These are phyloP conservation scores for Lagopus muta DNA, from an alignment of 2,113 vertebrate species.

Conservation along the genomic window DNA sequence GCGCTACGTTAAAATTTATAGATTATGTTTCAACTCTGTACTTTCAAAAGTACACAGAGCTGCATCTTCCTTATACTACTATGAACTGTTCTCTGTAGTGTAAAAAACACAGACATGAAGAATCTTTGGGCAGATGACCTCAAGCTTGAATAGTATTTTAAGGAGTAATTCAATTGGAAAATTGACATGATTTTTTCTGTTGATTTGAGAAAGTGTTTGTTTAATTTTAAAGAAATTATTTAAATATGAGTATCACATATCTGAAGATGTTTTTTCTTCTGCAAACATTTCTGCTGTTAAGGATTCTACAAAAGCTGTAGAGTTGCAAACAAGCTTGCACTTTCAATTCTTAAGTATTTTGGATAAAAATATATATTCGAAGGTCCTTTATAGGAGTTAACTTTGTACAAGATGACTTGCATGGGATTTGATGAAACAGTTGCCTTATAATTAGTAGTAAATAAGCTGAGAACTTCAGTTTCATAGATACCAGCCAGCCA, in stretches of 20 bases:
- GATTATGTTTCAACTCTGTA: neutral
- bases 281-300: neutral
- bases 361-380: neutral
- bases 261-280: neutral
- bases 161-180: neutral
- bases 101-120: neutral
- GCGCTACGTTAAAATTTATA: neutral
- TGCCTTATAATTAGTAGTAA: neutral
- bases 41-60: neutral
- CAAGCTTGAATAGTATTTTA: neutral
- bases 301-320: neutral
- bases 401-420: neutral
- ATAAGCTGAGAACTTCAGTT: neutral
- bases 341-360: neutral
- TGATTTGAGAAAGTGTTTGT: neutral
- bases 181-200: neutral
- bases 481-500: neutral
- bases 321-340: neutral
- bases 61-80: neutral
- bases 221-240: neutral
- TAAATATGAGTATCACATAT: neutral
- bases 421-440: neutral
- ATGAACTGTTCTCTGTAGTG: neutral
- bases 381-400: neutral
- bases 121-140: neutral